phyloP scores from a whole-genome alignment of 2,113 vertebrate species.

The Piliocolobus tephrosceles region DNA sequence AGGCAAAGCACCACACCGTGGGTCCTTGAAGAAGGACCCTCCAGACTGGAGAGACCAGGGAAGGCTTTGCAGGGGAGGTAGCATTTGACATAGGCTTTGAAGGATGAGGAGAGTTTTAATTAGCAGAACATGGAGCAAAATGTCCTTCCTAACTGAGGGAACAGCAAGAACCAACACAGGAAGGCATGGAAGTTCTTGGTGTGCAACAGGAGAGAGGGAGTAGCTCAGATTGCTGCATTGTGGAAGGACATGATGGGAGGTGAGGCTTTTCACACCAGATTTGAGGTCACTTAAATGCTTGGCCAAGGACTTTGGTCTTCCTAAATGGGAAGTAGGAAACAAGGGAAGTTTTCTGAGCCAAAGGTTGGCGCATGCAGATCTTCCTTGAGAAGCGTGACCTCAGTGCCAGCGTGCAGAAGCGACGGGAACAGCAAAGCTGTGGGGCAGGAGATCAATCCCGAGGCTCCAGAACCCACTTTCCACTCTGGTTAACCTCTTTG shows the following conservation, averaged over 20 bases:
- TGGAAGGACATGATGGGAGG: background rate
- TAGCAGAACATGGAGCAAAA: background rate
- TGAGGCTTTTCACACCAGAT: background rate
- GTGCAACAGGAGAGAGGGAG: background rate
- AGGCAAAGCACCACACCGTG: background rate
- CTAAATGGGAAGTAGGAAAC: background rate
- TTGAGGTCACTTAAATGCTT: background rate
- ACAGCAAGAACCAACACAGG: background rate
- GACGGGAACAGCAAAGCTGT: background rate
- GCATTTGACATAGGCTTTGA: background rate
- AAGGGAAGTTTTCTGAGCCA: background rate
- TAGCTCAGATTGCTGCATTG: rapidly evolving
- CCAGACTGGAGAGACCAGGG: background rate
- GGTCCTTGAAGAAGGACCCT: background rate
- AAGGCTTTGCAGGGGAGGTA: background rate
- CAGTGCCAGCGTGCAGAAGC: background rate
- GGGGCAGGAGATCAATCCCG: background rate
- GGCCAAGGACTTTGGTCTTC: background rate
- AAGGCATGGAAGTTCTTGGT: background rate
- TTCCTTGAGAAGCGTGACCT: background rate
- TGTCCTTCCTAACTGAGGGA: background rate
- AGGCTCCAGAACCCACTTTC: background rate
- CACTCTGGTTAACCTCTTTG: background rate
- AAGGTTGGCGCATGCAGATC: rapidly evolving
- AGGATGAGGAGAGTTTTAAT: background rate